Evolutionary conservation across 2,888 invertebrate genomes (phyloP), one percentile per base, ranked within the genome.

Genomic region (Eristalinus sepulchralis): DNA sequence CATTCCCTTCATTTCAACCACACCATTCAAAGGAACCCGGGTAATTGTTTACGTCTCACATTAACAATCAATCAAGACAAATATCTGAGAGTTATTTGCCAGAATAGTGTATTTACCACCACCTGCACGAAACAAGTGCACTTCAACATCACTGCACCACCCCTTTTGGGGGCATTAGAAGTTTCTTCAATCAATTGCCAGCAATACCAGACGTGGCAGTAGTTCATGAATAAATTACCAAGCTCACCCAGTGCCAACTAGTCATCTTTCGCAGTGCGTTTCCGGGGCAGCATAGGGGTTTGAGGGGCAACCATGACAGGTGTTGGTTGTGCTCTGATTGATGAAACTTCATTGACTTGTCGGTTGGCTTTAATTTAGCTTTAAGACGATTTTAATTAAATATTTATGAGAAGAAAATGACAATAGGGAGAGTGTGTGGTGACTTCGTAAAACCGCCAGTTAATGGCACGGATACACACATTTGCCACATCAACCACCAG

Each of bases 311-410:
- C n/a, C 47, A n/a, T 11, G 8, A 8, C 17, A 71, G 22, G 6
- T 24, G 67, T 33, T 24, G 24, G 57, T 11, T 34, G 5, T 27
- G 47, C 67, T 47, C 53, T 62, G 53, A 77, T 62, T 77, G 68
- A 62, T 62, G 62, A 68, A 62, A 68, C 34, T 60, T 55, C 34
- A 77, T 70, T 63, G 62, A 63, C 62, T 63, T 34, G 60, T 24
- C 24, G 24, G 53, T 33, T 59, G 47, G 47, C 31, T 67, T 67
- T 59, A 76, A 47, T 22, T 63, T 63, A 20, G 60, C 67, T 53
- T 60, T 67, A 33, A 68, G 67, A 62, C 17, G 64, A 57, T 73
- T 64, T 64, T 57, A 64, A 64, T 73, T 57, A 73, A 73, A 34
- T 55, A 73, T 73, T 64, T 31, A 57, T 57, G 33, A 22, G 11